A percentile compares a stretch with the other conserved stretches of the same genome.
Conservation (phyloP, 1,140 invertebrate species). For the Hypothenemus hampei region DNA sequence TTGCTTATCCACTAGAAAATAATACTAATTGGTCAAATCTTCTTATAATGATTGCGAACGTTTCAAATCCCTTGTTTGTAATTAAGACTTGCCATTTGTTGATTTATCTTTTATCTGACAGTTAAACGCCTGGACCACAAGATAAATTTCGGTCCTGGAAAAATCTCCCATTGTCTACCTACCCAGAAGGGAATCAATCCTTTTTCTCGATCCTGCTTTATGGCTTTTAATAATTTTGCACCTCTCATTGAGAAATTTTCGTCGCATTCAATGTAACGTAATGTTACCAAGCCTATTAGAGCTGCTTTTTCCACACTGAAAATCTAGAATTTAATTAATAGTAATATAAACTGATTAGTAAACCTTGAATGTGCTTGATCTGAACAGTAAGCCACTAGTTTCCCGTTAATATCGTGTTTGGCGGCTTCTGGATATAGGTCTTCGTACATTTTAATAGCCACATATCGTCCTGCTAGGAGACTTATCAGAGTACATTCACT, state of each 20-base stretch:
- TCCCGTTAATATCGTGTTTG: conserved; percentile 84
- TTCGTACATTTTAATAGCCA: conserved; percentile 65
- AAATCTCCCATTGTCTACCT: conserved; percentile 40
- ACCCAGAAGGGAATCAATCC: conserved; percentile 95
- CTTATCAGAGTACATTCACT: conserved; percentile 90
- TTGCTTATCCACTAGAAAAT: too few relatives aligned
- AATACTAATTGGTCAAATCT: conserved; percentile 41
- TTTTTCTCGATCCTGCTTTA: conserved; percentile 75
- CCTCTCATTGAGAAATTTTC: conserved; percentile 79
- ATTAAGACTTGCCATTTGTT: conserved; percentile 23
- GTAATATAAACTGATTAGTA: neutral
- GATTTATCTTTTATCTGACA: conserved; percentile 9
- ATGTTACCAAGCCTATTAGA: conserved; percentile 80
- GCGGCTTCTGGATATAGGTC: conserved; percentile 65
- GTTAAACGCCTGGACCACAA: conserved; percentile 8
- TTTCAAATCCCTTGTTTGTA: conserved; percentile 27
- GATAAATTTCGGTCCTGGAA: conserved; percentile 1
- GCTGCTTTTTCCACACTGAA: conserved; percentile 87
- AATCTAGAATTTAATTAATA: neutral
- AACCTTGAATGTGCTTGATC: conserved; percentile 75
- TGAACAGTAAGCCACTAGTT: conserved; percentile 78
- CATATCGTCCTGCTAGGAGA: conserved; percentile 82
- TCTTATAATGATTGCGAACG: conserved; percentile 30
- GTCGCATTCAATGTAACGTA: conserved; percentile 87
- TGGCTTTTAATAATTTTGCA: conserved; percentile 70